Conservation (phyloP, 1,140 invertebrate genomes). For the Zaprionus kolodkinae region DNA sequence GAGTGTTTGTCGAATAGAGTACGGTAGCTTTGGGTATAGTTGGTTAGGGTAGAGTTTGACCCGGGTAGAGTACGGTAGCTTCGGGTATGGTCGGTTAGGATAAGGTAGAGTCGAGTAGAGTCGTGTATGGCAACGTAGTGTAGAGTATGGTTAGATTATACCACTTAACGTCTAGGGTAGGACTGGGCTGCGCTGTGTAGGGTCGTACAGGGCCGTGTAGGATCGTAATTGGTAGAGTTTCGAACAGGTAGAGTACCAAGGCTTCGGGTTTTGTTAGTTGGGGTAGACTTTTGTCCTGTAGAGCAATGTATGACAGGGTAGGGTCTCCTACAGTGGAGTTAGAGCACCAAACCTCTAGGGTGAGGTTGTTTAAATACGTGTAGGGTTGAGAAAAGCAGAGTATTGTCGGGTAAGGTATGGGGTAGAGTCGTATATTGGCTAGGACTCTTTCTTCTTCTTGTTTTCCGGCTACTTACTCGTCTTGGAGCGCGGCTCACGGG, state of each 20-base stretch:
- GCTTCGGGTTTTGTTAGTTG: too few species aligned
- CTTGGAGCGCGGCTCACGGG: conserved; percentile 97
- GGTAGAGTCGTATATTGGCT: neutral
- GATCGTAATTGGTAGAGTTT: too few species aligned
- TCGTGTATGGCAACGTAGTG: neutral
- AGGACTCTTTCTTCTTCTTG: neutral
- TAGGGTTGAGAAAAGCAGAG: neutral
- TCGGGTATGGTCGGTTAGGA: neutral
- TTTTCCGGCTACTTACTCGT: conserved; percentile 91
- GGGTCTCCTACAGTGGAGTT: neutral
- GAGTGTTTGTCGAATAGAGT: neutral
- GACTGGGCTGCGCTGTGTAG: neutral
- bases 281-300: neutral
- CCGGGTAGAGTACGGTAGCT: neutral
- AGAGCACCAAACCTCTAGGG: neutral
- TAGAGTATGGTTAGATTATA: neutral
- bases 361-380: neutral
- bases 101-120: neutral
- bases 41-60: neutral
- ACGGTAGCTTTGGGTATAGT: neutral
- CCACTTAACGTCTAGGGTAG: neutral
- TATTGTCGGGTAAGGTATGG: neutral
- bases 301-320: neutral
- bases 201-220: neutral
- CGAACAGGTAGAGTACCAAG: too few species aligned